phyloP scores from a whole-genome alignment of 2,888 invertebrate genomes.

The Eristalis arbustorum region DNA sequence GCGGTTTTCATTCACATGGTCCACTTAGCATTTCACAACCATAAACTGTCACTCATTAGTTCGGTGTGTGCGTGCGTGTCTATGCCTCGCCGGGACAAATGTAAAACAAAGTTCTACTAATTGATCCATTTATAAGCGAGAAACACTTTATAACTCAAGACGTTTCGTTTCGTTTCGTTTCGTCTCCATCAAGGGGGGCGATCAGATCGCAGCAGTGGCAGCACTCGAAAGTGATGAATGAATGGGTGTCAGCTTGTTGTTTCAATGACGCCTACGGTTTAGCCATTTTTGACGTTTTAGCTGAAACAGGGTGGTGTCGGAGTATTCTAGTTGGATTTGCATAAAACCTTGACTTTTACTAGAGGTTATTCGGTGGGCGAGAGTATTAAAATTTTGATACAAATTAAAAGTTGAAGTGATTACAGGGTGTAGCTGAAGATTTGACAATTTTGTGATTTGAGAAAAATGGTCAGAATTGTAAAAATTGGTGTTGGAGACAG shows the following conservation, averaged over 20 bases:
- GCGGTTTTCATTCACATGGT: slow-evolving; percentile 27
- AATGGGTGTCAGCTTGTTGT: background rate
- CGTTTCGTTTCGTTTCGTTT: too few species aligned
- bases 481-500: too few species aligned
- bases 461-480: too few species aligned
- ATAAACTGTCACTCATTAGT: slow-evolving; percentile 24
- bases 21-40: slow-evolving; percentile 18
- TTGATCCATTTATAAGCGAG: background rate
- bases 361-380: too few species aligned
- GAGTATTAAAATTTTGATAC: too few species aligned
- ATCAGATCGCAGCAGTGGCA: background rate
- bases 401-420: too few species aligned
- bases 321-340: background rate
- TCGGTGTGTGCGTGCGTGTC: background rate
- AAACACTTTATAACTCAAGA: background rate
- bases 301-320: background rate
- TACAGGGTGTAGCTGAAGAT: too few species aligned
- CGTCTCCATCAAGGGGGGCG: background rate
- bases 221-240: background rate
- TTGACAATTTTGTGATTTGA: too few species aligned
- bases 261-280: background rate
- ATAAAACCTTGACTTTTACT: background rate
- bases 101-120: background rate
- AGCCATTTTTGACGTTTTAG: background rate
- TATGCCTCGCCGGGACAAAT: background rate